phyloP scores from a whole-genome alignment of 23 tunicate species.

The Clavelina lepadiformis region DNA sequence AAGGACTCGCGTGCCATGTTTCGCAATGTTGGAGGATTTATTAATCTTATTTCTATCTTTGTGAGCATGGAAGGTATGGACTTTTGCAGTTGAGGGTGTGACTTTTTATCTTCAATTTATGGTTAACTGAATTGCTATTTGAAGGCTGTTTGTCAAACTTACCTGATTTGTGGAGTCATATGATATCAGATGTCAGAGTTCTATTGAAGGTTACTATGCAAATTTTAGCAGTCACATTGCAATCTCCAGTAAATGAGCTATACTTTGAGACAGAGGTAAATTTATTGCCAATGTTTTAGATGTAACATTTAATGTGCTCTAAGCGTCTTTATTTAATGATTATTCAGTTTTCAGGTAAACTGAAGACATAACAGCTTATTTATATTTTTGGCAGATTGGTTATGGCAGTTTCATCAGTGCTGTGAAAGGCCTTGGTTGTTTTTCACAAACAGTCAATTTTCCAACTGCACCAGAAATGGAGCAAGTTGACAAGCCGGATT shows the following conservation, averaged over 20 bases:
- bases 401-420: conserved; percentile 41
- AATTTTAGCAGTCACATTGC: conserved; percentile 39
- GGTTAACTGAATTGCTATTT: background rate
- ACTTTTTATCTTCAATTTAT: background rate
- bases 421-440: conserved; percentile 47
- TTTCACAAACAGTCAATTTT: too few relatives aligned
- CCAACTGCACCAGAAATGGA: too few relatives aligned
- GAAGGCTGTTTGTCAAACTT: conserved; percentile 38
- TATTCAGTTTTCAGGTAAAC: too few relatives aligned
- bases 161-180: conserved; percentile 36
- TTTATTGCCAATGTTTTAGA: background rate
- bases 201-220: conserved; percentile 44
- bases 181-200: conserved; percentile 16
- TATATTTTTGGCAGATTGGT: too few relatives aligned
- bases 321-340: too few relatives aligned
- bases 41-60: conserved; percentile 57
- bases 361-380: too few relatives aligned
- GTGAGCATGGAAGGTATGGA: conserved; percentile 61
- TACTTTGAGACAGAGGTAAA: conserved; percentile 63
- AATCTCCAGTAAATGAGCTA: conserved; percentile 35
- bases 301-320: background rate
- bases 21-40: conserved; percentile 70
- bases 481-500: too few relatives aligned
- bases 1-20: conserved; percentile 31
- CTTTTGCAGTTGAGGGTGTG: background rate